Evolutionary conservation across 2,888 invertebrate species (phyloP), one percentile per base, ranked within the genome.

Genomic region (Pollenia angustigena): DNA sequence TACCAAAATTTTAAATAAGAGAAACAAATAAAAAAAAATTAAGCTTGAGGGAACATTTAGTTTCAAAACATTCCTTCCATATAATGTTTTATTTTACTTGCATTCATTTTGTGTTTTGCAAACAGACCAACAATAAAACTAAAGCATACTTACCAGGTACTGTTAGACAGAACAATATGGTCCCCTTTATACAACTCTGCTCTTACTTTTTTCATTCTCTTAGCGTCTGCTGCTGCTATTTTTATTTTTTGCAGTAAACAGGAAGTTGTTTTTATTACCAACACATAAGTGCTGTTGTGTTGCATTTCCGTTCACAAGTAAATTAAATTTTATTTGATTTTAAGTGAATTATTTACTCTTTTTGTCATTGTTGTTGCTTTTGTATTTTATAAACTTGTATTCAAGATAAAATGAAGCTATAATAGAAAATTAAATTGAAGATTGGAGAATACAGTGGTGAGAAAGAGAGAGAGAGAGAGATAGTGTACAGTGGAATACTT

Each of bases 251-350:
- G 62, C 50, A 66, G 50, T 66, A 64, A 85, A 87, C 87, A 87
- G 87, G 85, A 87, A 84, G 76, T 87, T 78, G 81, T 85, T 85
- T 87, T 84, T 84, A 87, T 78, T 84, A 80, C 80, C 72, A 84
- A 84, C 86, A 84, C 87, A 87, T 84, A 87, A 87, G 87, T 84
- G 84, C 81, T 84, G 87, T 84, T 87, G 76, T 87, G 87, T 87
- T 87, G 87, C 87, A 84, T 87, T 87, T 87, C 84, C 87, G 87
- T 84, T 87, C 72, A 87, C 84, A 87, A 87, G 81, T 81, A 85
- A 87, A 85, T 85, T 85, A 85, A 85, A 88, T 88, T 88, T 87
- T 85, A 87, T 87, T 87, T 85, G 81, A 88, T 88, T 88, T 87
- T 88, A 87, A 88, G 85, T 88, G 88, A 88, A 87, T 88, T 88